Percentiles rank a stretch among this genome's conserved stretches.
phyloP scores from a whole-genome alignment of 2,888 invertebrate species.

The Neocrepidodera transversa region DNA sequence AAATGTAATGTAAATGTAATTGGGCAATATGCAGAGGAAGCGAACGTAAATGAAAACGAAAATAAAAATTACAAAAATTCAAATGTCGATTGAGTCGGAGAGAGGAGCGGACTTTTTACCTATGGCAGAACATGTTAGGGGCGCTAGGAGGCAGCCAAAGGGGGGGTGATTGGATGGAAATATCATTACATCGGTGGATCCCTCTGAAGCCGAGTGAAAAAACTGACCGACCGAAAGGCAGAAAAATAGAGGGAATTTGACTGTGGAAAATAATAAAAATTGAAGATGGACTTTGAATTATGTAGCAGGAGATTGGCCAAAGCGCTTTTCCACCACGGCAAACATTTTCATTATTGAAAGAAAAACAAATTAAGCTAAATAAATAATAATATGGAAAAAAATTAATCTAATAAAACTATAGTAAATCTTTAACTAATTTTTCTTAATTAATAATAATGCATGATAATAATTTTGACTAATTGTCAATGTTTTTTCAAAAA shows the following conservation, averaged over 20 bases:
- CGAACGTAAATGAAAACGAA: slow-evolving; percentile 44
- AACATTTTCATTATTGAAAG: too few species aligned
- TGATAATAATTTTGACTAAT: too few species aligned
- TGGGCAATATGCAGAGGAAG: slow-evolving; percentile 46
- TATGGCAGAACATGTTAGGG: slow-evolving; percentile 21
- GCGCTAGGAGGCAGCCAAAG: slow-evolving; percentile 51
- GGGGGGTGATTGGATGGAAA: slow-evolving; percentile 60
- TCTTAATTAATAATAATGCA: too few species aligned
- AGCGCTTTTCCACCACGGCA: slow-evolving; percentile 47
- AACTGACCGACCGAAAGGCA: slow-evolving; percentile 62
- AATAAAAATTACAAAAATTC: slow-evolving; percentile 46
- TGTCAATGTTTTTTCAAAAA: too few species aligned
- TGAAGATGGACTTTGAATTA: slow-evolving; percentile 63
- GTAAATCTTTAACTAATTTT: too few species aligned
- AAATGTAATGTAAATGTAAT: slow-evolving; percentile 42
- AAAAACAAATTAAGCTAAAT: too few species aligned
- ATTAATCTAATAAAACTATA: too few species aligned
- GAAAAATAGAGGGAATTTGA: slow-evolving; percentile 63
- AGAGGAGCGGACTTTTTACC: slow-evolving; percentile 39
- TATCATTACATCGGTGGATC: slow-evolving; percentile 61
- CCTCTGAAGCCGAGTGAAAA: slow-evolving; percentile 55
- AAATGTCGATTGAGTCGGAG: slow-evolving; percentile 51
- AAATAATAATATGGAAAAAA: too few species aligned
- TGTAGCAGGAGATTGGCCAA: slow-evolving; percentile 57
- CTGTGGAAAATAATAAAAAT: slow-evolving; percentile 63